These are phyloP conservation scores for Torymus aiolomorphi DNA, from an alignment of 2,888 invertebrate species.

Conservation along the genomic window DNA sequence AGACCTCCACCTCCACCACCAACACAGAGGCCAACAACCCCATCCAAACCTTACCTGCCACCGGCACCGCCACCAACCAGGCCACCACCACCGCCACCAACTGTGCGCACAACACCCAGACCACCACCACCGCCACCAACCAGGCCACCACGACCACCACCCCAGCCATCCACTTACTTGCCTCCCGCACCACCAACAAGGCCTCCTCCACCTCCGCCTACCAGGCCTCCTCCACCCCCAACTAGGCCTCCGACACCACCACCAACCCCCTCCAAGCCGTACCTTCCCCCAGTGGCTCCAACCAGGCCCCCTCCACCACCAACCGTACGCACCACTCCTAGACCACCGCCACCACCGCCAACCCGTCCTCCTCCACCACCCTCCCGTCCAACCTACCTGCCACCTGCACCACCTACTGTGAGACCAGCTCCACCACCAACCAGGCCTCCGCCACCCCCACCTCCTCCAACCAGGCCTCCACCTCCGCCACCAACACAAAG, in stretches of 20 bases:
- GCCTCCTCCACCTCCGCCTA: conserved; percentile 45
- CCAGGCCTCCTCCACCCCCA: conserved; percentile 47
- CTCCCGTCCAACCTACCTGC: conserved; percentile 30
- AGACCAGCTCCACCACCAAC: conserved; percentile 61
- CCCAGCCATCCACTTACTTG: conserved; percentile 23
- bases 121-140: conserved; percentile 56
- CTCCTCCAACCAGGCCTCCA: conserved; percentile 45
- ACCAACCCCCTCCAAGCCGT: conserved; percentile 36
- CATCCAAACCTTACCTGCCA: conserved; percentile 24
- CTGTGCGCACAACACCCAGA: conserved; percentile 21
- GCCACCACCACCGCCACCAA: conserved; percentile 49
- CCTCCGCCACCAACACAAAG: conserved; percentile 42
- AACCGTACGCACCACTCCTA: background rate
- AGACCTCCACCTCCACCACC: conserved; percentile 47
- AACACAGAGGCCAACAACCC: conserved; percentile 35
- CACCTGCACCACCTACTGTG: conserved; percentile 42
- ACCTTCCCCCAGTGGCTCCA: conserved; percentile 36
- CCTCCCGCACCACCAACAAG: conserved; percentile 57
- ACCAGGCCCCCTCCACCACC: conserved; percentile 25
- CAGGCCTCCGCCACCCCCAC: conserved; percentile 59
- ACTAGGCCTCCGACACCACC: conserved; percentile 44
- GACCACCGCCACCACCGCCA: conserved; percentile 43
- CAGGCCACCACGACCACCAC: conserved; percentile 41
- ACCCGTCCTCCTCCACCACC: conserved; percentile 5
- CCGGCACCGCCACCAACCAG: conserved; percentile 63